Base-by-base conservation (phyloP, 2,888 invertebrate genomes). In the Epinotia nisella region DNA sequence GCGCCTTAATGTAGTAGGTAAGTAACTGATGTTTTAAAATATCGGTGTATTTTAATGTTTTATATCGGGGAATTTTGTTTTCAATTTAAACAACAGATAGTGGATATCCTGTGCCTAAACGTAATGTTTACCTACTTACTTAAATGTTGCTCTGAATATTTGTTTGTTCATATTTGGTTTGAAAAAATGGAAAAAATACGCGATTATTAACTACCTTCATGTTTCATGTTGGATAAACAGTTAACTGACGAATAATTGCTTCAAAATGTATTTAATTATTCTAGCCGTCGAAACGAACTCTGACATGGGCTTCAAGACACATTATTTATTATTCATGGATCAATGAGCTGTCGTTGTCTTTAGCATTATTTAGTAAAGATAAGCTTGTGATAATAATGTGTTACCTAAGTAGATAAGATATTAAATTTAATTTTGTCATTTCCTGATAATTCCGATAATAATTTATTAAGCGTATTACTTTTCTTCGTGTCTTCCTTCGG, bases 361-460 rank as follows among this genome's bases (percentile, higher is more conserved):
- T 29, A 53, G 65, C 60, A 58, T 58, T 73, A 61, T 72, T 61
- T 62, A 29, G 62, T 49, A 15, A 68, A 62, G 51, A 64, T 73
- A 68, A 73, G 11, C 41, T 5, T 49, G 11, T 24, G 51, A 61
- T 67, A 62, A 35, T 67, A 15, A 17, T 13, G 21, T 39, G 56
- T 51, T 66, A 13, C 15, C 7, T 49, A 15, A 51, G 39, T 51
- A 51, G 68, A 68, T 72, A 72, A 72, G 51, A 62, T 55, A 66
- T 65, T 29, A 45, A 11, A n/a, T 60, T 51, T 60, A 29, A 24
- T 61, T 53, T 29, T 24, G 21, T 13, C 21, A 49, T 29, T 53
- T 65, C 11, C 45, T 39, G 24, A n/a, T 72, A 61, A 61, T 56
- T 61, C 15, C 35, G 67, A n/a, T 67, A 53, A 61, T 45, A n/a